phyloP scores from a whole-genome alignment of 2,113 vertebrate genomes.

The Aptenodytes forsteri region DNA sequence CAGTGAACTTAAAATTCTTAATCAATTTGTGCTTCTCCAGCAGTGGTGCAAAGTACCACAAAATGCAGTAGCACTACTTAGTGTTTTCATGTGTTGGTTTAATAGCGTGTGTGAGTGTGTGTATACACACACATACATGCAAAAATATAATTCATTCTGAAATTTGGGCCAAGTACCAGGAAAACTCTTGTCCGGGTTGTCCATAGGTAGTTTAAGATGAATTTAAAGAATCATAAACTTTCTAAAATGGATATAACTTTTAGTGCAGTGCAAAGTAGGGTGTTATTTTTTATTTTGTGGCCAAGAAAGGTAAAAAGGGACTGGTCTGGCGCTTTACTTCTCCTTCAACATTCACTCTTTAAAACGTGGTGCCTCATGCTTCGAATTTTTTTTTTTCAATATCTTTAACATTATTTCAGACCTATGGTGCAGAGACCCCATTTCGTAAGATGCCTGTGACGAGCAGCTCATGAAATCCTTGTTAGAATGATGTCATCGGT shows the following conservation, averaged over 20 bases:
- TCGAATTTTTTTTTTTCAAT: neutral
- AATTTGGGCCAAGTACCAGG: neutral
- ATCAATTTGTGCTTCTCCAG: neutral
- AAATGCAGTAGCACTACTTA: neutral
- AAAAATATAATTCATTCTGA: neutral
- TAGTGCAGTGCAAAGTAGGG: neutral
- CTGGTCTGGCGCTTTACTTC: neutral
- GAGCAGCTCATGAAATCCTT: neutral
- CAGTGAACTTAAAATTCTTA: neutral
- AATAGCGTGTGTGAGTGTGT: neutral
- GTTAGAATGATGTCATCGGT: neutral
- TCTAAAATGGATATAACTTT: neutral
- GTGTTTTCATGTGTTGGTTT: neutral
- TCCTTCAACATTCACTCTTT: neutral
- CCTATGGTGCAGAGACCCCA: neutral
- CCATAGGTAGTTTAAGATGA: neutral
- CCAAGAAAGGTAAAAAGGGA: neutral
- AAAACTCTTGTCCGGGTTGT: neutral
- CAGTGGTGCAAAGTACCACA: neutral
- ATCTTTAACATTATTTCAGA: neutral
- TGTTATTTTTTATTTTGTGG: neutral
- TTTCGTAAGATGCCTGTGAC: neutral
- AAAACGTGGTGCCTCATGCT: neutral
- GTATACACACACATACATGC: neutral
- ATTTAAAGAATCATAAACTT: neutral